phyloP scores from a whole-genome alignment of 2,797 vertebrate species.

The Schizopygopsis malacanthus region DNA sequence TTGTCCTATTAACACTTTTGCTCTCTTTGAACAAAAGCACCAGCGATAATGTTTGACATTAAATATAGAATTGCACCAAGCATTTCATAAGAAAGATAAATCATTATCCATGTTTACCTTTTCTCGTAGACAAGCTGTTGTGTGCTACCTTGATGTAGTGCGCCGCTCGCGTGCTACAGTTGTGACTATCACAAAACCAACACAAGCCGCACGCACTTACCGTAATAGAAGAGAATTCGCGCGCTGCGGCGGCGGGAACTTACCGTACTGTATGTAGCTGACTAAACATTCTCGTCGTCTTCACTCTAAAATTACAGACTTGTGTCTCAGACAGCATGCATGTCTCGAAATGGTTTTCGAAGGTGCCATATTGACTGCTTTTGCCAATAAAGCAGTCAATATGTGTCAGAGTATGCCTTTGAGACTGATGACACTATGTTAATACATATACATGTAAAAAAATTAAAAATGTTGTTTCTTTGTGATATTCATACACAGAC shows the following conservation, averaged over 20 bases:
- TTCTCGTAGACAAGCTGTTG: not conserved
- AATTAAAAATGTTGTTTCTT: not conserved
- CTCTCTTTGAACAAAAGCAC: not conserved
- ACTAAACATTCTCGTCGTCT: not conserved
- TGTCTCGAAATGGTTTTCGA: not conserved
- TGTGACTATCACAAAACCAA: conserved; percentile 28
- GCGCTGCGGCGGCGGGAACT: not conserved
- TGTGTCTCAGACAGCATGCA: not conserved
- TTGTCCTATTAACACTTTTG: not conserved
- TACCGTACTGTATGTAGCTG: conserved; percentile 18
- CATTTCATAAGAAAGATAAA: not conserved
- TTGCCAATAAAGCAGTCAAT: not conserved
- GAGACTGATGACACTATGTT: not conserved
- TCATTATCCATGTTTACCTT: conserved; percentile 29
- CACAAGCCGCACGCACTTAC: conserved; percentile 45
- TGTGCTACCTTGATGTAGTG: conserved; percentile 2
- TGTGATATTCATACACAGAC: not conserved
- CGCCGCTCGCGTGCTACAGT: conserved; percentile 30
- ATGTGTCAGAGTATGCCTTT: not conserved
- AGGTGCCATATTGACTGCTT: not conserved
- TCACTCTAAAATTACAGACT: not conserved
- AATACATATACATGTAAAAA: not conserved
- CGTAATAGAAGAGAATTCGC: conserved; percentile 43
- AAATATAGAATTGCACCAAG: not conserved
- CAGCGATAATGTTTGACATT: not conserved